Evolutionary conservation across 2,113 vertebrate species (phyloP), one percentile per base, ranked within the genome.

Genomic region (Amazona guildingii): DNA sequence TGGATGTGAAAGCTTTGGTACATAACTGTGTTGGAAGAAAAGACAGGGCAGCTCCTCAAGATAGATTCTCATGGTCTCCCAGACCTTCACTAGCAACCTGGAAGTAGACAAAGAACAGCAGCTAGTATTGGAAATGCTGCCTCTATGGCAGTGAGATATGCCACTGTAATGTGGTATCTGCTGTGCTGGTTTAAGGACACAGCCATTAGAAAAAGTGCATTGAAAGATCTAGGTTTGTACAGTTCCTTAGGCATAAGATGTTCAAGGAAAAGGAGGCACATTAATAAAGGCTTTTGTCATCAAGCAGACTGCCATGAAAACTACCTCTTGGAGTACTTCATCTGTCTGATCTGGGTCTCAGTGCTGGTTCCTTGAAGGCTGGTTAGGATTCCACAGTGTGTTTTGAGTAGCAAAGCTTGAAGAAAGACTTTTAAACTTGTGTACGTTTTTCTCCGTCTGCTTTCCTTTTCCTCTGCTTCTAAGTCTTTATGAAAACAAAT

Each of bases 321-420:
- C 24, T 55, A 18, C 49, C 8, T 61, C n/a, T 73, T 37, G 37
- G 21, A 74, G 27, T 55, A 19, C 14, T 66, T 82, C 9, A 24
- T 13, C 4, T 6, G 0, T 59, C 23, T 16, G 3, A 24, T 51
- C 55, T 4, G 4, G 48, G 27, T 39, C 76, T 61, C 0, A 0
- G 0, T 57, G 54, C n/a, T 48, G 35, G 11, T 39, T 55, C 41
- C 46, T 73, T 6, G 2, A 48, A 44, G 31, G 9, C 43, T 11
- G 3, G 21, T 68, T 68, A 27, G 44, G 66, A 55, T 77, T 69
- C 27, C 10, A 15, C 19, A 46, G 19, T 43, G 81, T 54, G 52
- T 77, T 95, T 90, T 66, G 39, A 79, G 49, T 51, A 68, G 35
- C 39, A 52, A 31, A 88, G 44, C 44, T 10, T 28, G 44, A 85